These are phyloP conservation scores for Penaeus chinensis DNA, from an alignment of 1,140 invertebrate species.

Conservation along the genomic window DNA sequence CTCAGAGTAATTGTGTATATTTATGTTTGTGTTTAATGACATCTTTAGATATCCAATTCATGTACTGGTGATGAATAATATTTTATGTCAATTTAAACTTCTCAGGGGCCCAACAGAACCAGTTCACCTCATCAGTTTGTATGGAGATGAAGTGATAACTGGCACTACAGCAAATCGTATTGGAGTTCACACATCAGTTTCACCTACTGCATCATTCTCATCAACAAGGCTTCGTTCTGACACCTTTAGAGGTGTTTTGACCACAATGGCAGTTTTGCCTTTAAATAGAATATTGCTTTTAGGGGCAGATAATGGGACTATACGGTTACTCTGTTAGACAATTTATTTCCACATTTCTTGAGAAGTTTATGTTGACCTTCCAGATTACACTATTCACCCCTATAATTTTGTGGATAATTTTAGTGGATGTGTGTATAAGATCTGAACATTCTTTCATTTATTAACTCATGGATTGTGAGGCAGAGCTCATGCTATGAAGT, in stretches of 20 bases:
- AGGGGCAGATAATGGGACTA: conserved; percentile 90
- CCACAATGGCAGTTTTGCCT: conserved; percentile 87
- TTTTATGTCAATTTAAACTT: conserved; percentile 61
- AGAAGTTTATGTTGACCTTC: neutral
- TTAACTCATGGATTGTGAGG: no score
- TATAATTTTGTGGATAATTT: no score
- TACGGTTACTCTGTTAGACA: conserved; percentile 83
- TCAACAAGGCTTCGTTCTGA: conserved; percentile 88
- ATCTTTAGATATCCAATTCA: neutral
- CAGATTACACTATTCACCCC: neutral
- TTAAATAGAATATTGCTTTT: conserved; percentile 88
- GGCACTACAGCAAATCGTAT: conserved; percentile 82
- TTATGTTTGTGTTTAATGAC: neutral
- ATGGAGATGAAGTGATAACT: conserved; percentile 76
- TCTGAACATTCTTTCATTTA: no score
- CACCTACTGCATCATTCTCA: conserved; percentile 80
- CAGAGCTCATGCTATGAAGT: no score
- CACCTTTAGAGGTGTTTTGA: conserved; percentile 90
- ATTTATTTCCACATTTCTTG: conserved; percentile 23
- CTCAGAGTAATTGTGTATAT: no score
- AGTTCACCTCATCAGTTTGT: conserved; percentile 83
- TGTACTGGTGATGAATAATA: neutral
- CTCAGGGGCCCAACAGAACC: conserved; percentile 58
- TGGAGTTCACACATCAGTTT: conserved; percentile 85
- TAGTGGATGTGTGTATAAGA: no score